Evolutionary conservation across 35 echinoderm and acorn worm genomes (phyloP).

Genomic region (Hemicentrotus pulcherrimus): DNA sequence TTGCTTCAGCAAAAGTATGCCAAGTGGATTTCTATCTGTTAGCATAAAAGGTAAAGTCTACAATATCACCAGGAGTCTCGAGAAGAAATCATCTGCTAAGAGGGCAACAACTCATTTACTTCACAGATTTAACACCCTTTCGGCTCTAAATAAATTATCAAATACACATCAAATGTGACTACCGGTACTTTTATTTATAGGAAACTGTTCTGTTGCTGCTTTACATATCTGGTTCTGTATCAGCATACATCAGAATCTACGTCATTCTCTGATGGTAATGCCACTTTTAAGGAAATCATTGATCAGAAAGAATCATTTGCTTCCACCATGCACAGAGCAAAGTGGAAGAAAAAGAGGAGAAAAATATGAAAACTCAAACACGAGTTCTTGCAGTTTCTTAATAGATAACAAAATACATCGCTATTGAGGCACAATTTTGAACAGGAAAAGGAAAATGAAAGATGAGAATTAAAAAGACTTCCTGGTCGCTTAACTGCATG

Average conservation of each 20-base stretch:
- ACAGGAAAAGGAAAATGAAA: not conserved
- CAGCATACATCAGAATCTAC: not conserved
- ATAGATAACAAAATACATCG: not conserved
- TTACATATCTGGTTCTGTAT: no score
- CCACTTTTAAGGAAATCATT: not conserved
- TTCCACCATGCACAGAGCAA: not conserved
- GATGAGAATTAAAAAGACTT: not conserved
- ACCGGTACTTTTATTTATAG: no score
- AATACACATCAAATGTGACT: no score
- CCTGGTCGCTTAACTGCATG: not conserved
- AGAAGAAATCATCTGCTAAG: no score
- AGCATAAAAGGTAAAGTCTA: no score
- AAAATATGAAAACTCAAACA: not conserved
- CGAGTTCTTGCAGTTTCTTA: not conserved
- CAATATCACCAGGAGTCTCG: no score
- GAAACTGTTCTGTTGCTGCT: no score
- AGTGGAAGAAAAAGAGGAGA: not conserved
- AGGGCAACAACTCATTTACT: no score
- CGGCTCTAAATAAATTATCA: no score
- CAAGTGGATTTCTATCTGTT: no score
- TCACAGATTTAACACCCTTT: no score
- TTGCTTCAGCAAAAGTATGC: no score
- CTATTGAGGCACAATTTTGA: not conserved
- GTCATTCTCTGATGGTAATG: not conserved
- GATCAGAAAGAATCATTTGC: not conserved